phyloP scores from a whole-genome alignment of 1,140 invertebrate genomes.

The Hypsibius dujardini region DNA sequence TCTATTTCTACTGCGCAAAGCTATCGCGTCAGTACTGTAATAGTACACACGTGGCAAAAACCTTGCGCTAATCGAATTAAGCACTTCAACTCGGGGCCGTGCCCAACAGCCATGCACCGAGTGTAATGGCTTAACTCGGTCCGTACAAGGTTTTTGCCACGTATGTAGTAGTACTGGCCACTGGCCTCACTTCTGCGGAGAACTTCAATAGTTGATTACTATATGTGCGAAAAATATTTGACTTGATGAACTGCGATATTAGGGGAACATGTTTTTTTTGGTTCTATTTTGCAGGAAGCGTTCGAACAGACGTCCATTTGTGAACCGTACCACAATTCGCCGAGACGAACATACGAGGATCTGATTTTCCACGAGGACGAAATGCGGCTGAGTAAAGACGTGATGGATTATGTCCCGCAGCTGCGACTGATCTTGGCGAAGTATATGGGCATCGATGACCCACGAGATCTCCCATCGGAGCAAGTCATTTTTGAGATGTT shows the following conservation, averaged over 20 bases:
- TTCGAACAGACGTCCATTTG: neutral
- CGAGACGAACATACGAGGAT: neutral
- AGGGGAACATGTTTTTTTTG: neutral
- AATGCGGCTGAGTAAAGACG: neutral
- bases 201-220: neutral
- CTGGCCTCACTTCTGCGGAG: no score
- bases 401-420: neutral
- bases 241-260: neutral
- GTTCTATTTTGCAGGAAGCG: neutral
- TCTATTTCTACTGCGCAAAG: no score
- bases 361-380: neutral
- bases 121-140: no score
- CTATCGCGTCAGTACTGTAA: no score
- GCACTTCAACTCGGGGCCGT: no score
- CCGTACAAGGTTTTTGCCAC: no score
- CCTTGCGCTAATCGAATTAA: no score
- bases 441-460: neutral
- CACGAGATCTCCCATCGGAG: neutral
- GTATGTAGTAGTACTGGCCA: no score
- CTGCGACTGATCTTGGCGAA: neutral
- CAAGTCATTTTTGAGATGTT: constrained; percentile 1
- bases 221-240: neutral
- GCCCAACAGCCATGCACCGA: no score
- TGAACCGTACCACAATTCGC: neutral
- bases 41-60: no score